Conservation (phyloP, 2,113 vertebrate genomes). For the Rissa tridactyla region DNA sequence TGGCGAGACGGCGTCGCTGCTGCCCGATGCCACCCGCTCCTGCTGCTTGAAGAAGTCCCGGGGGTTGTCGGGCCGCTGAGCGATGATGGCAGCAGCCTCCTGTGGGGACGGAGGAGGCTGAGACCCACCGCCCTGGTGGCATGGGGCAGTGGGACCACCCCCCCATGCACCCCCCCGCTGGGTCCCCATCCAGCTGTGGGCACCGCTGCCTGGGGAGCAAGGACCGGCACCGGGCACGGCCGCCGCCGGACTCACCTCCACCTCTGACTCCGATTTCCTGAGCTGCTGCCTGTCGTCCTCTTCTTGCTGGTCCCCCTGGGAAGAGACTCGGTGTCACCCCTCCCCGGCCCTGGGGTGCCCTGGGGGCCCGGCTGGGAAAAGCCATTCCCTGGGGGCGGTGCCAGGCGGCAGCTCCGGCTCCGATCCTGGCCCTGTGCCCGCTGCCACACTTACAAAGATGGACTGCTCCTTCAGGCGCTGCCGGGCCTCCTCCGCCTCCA, state of each 20-base stretch:
- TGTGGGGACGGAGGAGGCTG: slow-evolving; percentile 22
- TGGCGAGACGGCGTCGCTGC: slow-evolving; percentile 79
- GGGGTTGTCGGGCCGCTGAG: slow-evolving; percentile 92
- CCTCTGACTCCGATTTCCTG: slow-evolving; percentile 89
- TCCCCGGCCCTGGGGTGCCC: not conserved
- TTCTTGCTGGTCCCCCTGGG: slow-evolving; percentile 76
- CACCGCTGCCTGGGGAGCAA: not conserved
- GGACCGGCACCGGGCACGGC: rapidly evolving
- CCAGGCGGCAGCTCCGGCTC: rapidly evolving
- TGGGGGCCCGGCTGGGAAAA: not conserved
- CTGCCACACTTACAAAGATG: slow-evolving; percentile 79
- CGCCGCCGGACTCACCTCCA: slow-evolving; percentile 79
- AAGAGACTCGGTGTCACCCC: not conserved
- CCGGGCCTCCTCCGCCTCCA: slow-evolving; percentile 91
- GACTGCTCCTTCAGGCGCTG: slow-evolving; percentile 82
- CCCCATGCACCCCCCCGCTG: not conserved
- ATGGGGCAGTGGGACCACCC: not conserved
- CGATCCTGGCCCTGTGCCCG: rapidly evolving
- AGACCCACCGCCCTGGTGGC: rapidly evolving
- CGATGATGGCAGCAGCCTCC: slow-evolving; percentile 97
- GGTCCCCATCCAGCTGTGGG: not conserved
- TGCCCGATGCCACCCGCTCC: slow-evolving; percentile 85
- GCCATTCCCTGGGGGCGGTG: not conserved
- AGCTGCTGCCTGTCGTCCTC: slow-evolving; percentile 83
- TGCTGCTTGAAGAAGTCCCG: slow-evolving; percentile 95